Percentiles rank a stretch among this genome's conserved stretches.
These are phyloP conservation scores for Acleris emargana DNA, from an alignment of 2,888 invertebrate genomes.

Conservation along the genomic window DNA sequence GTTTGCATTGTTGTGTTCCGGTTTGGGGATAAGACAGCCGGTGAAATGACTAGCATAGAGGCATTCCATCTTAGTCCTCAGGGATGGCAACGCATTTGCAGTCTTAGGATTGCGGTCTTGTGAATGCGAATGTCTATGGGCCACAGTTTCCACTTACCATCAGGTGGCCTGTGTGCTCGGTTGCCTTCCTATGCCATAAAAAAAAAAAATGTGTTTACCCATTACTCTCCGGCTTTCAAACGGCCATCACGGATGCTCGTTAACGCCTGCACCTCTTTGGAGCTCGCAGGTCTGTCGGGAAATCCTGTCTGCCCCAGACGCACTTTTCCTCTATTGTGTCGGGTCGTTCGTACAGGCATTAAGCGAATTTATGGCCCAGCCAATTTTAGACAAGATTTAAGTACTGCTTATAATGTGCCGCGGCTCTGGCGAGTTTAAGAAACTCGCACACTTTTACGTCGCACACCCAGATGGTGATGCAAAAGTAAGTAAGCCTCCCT, in stretches of 20 bases:
- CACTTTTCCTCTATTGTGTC: conserved; percentile 53
- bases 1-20: too few species aligned
- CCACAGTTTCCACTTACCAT: too few species aligned
- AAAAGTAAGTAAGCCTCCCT: conserved; percentile 13
- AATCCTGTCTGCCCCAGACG: conserved; percentile 37
- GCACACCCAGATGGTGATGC: conserved; percentile 26
- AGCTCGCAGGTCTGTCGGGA: conserved; percentile 29
- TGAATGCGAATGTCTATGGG: too few species aligned
- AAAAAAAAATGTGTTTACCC: too few species aligned
- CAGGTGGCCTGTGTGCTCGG: too few species aligned
- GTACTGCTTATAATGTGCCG: conserved; percentile 57
- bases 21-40: too few species aligned
- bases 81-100: too few species aligned
- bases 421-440: conserved; percentile 45
- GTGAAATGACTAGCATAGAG: too few species aligned
- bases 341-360: conserved; percentile 63
- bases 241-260: conserved; percentile 40
- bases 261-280: conserved; percentile 36
- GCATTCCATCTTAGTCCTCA: too few species aligned
- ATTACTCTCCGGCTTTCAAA: conserved; percentile 11
- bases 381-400: conserved; percentile 68
- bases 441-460: conserved; percentile 50
- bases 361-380: conserved; percentile 61
- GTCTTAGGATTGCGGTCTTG: too few species aligned
- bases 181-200: too few species aligned